Evolutionary conservation across 2,888 invertebrate genomes (phyloP).

Genomic region (Eupithecia abbreviata): DNA sequence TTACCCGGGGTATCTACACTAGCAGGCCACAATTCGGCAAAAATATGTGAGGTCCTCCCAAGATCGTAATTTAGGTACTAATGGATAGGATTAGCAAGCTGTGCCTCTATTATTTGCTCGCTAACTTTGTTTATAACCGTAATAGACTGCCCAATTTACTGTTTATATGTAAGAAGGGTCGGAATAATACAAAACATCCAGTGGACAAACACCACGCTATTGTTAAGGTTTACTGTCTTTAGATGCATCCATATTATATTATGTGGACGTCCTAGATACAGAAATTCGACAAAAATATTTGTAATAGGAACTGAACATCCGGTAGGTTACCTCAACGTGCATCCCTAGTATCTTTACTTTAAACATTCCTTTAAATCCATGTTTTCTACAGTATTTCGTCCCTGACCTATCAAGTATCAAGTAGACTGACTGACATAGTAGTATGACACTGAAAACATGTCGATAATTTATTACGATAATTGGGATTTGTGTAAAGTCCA

Average conservation of each 20-base stretch:
- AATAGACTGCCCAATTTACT: constrained; percentile 24
- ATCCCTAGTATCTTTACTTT: too few relatives aligned
- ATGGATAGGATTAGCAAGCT: constrained; percentile 34
- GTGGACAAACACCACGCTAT: background rate
- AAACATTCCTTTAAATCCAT: too few relatives aligned
- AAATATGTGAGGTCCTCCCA: constrained; percentile 28
- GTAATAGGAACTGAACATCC: too few relatives aligned
- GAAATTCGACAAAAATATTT: too few relatives aligned
- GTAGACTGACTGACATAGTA: too few relatives aligned
- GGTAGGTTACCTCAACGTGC: too few relatives aligned
- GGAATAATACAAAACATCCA: constrained; percentile 4
- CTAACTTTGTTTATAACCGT: constrained; percentile 29
- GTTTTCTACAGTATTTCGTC: too few relatives aligned
- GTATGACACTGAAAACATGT: too few relatives aligned
- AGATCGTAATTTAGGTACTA: constrained; percentile 31
- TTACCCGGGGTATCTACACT: background rate
- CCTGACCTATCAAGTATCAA: too few relatives aligned
- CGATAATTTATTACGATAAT: too few relatives aligned
- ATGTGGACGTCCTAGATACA: background rate
- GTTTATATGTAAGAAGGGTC: constrained; percentile 4
- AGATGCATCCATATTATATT: too few relatives aligned
- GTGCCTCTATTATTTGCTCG: constrained; percentile 10
- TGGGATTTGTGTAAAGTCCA: too few relatives aligned
- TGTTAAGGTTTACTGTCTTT: background rate
- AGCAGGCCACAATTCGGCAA: constrained; percentile 1